Conservation (phyloP, 2,113 vertebrate genomes). For the Malurus elegans region DNA sequence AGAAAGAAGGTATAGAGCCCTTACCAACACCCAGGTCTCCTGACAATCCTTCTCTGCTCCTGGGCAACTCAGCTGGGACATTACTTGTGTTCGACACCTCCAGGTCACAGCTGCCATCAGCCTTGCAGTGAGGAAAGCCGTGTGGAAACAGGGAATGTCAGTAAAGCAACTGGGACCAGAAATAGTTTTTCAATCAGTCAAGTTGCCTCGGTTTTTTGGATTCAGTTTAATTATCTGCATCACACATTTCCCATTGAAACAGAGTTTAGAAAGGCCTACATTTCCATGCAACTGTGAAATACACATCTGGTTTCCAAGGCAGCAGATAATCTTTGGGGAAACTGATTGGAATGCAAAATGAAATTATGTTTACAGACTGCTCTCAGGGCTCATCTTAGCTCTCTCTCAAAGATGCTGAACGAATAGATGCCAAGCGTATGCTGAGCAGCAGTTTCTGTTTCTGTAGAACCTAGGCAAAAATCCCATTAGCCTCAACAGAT, state of each 20-base stretch:
- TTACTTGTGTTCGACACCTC: rapidly evolving
- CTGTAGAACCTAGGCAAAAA: neutral
- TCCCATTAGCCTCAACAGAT: neutral
- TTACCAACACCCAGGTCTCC: neutral
- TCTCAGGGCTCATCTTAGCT: neutral
- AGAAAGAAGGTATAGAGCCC: neutral
- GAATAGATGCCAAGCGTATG: neutral
- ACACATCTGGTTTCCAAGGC: neutral
- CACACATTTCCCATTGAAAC: neutral
- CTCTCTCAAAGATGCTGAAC: neutral
- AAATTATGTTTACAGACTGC: neutral
- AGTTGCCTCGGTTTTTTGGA: neutral
- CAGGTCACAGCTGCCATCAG: neutral
- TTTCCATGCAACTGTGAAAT: neutral
- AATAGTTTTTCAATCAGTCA: neutral
- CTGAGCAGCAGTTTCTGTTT: neutral
- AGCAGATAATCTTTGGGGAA: neutral
- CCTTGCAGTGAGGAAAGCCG: neutral
- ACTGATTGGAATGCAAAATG: neutral
- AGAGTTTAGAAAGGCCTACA: neutral
- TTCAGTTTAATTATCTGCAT: neutral
- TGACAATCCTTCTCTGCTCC: neutral
- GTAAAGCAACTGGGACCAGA: neutral
- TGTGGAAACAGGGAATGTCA: neutral
- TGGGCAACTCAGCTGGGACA: neutral